phyloP scores from a whole-genome alignment of 2,888 invertebrate genomes.

The Acrobasis suavella region DNA sequence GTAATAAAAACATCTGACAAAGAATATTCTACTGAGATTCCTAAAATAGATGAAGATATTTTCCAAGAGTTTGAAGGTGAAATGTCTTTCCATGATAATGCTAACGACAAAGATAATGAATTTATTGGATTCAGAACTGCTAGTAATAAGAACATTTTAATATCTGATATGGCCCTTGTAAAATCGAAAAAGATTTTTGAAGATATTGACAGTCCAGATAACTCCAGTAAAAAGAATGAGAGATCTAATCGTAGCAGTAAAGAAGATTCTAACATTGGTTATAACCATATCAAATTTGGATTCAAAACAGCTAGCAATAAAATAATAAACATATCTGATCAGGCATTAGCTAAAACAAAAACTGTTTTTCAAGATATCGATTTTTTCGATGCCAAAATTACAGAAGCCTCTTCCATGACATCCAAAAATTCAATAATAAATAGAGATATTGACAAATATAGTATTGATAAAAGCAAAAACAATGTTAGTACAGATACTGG shows the following conservation, averaged over 20 bases:
- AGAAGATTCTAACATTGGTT: too few species aligned
- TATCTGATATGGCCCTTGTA: constrained; percentile 40
- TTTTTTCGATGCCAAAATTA: not conserved
- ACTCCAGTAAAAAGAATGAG: not conserved
- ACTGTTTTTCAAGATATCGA: constrained; percentile 42
- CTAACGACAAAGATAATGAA: constrained; percentile 7
- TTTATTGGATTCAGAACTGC: constrained; percentile 50
- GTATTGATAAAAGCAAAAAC: not conserved
- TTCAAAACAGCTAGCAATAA: constrained; percentile 59
- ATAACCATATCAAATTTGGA: constrained; percentile 30
- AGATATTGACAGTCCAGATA: constrained; percentile 27
- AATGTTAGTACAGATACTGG: not conserved
- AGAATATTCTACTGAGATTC: not conserved
- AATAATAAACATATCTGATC: constrained; percentile 43
- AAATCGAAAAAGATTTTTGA: constrained; percentile 41
- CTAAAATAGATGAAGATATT: constrained; percentile 28
- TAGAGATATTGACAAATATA: not conserved
- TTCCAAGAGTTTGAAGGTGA: constrained; percentile 32
- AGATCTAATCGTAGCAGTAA: too few species aligned
- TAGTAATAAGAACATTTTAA: constrained; percentile 48
- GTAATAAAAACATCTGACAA: not conserved
- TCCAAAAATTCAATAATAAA: not conserved
- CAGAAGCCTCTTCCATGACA: not conserved
- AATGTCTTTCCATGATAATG: constrained; percentile 24
- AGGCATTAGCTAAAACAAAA: constrained; percentile 37